phyloP scores from a whole-genome alignment of 2,797 vertebrate genomes.

The Hafferia zeledoni region DNA sequence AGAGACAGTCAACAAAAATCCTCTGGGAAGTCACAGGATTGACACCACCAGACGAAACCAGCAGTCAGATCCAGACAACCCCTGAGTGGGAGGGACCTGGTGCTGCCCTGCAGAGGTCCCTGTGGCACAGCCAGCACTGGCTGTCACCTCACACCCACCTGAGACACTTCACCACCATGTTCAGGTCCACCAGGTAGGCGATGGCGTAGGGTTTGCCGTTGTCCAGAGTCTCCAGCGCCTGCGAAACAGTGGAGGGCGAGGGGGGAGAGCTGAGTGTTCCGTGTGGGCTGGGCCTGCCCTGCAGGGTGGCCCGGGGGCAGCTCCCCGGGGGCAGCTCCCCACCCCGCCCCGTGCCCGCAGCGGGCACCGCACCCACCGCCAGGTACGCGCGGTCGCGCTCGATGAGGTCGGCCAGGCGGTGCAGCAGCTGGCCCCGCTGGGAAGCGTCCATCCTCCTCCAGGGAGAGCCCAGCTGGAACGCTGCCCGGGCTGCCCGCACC shows the following conservation, averaged over 20 bases:
- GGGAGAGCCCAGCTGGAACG: conserved; percentile 90
- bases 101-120: not conserved
- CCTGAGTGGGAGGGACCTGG: no score
- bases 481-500: conserved; percentile 86
- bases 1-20: not conserved
- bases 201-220: conserved; percentile 93
- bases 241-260: not conserved
- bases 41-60: not conserved
- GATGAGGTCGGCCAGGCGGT: conserved; percentile 87
- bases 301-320: not conserved
- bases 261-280: fast-evolving
- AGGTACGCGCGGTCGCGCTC: conserved; percentile 91
- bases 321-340: not conserved
- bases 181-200: conserved; percentile 88
- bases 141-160: conserved; percentile 75
- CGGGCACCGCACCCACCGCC: conserved; percentile 79
- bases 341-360: not conserved
- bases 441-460: conserved; percentile 95
- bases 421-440: conserved; percentile 86
- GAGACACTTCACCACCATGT: conserved; percentile 88
- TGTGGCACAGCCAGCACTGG: not conserved
- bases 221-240: conserved; percentile 95
- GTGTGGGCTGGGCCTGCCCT: no score
- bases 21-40: not conserved
- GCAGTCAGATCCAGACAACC: not conserved